Evolutionary conservation across 2,113 vertebrate genomes (phyloP), one percentile per base, ranked within the genome.

Genomic region (Oenanthe oenanthe): DNA sequence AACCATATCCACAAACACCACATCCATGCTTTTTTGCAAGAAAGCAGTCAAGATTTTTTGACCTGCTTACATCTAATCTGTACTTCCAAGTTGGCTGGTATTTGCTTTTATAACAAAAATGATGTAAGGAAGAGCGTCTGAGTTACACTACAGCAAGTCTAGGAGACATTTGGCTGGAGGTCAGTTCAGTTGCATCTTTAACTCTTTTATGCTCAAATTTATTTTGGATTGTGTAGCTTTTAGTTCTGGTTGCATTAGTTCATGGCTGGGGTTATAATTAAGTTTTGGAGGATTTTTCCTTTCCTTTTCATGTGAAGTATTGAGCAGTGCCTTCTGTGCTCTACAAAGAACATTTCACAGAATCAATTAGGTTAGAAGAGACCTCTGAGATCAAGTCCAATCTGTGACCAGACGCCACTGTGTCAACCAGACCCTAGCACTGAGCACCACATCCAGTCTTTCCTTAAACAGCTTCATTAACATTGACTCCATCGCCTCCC

Each of bases 331-430:
- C 36, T 81, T 80, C 18, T 80, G 19, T 62, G 9, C 10, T 74
- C 16, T 21, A 31, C 24, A 38, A 86, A 34, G 17, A 78, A 22
- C 34, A 2, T 71, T 91, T 70, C 34, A 18, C 29, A 34, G 47
- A 47, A 14, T 40, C 45, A 29, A 1, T 53, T 60, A 61, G 13
- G 12, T 29, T 47, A 20, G 40, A 75, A 61, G 13, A 47, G 53
- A 53, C 16, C 1, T 32, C 36, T 48, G 25, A 43, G 36, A 38
- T 66, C 3, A 19, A 51, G 43, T 43, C 51, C 36, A 45, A 2
- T 18, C 16, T 45, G 5, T 51, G 12, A 20, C 32, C 12, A 3
- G 36, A 32, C 36, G n/a, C 32, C 4, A 8, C 3, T 2, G 1
- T 58, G 38, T 51, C 12, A 51, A 20, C 15, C 29, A 38, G 32